Evolutionary conservation across 1,140 invertebrate species (phyloP).

Genomic region (Dendrolimus kikuchii): DNA sequence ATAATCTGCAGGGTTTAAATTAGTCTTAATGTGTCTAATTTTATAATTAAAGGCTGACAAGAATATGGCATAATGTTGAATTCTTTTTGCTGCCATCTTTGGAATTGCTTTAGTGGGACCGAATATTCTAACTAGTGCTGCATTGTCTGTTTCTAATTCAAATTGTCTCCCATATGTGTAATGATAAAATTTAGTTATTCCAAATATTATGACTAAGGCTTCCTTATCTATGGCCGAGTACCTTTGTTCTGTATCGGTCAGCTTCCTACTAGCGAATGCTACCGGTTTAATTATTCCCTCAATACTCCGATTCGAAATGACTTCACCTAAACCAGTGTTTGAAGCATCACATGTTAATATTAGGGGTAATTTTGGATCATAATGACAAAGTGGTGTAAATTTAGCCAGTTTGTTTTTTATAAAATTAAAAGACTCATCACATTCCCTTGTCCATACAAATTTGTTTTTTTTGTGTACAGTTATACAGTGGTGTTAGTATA

Average conservation of each 20-base stretch:
- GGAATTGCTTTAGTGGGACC: slow-evolving; percentile 21
- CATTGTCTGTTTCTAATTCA: slow-evolving; percentile 25
- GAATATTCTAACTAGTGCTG: slow-evolving; percentile 22
- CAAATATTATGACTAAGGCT: slow-evolving; percentile 22
- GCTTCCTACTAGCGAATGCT: slow-evolving; percentile 6
- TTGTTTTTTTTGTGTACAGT: slow-evolving; percentile 17
- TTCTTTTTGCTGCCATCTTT: slow-evolving; percentile 22
- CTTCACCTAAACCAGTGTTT: too few relatives aligned
- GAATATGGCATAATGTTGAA: slow-evolving; percentile 26
- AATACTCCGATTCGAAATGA: too few relatives aligned
- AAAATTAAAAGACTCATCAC: slow-evolving; percentile 8
- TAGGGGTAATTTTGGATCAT: neutral
- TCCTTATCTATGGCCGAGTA: slow-evolving; percentile 17
- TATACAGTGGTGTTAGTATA: slow-evolving; percentile 17
- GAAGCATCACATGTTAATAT: neutral
- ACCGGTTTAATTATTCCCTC: too few relatives aligned
- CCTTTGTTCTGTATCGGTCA: slow-evolving; percentile 12
- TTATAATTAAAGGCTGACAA: slow-evolving; percentile 9
- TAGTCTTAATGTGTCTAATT: slow-evolving; percentile 19
- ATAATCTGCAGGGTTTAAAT: slow-evolving; percentile 19
- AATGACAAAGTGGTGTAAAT: neutral
- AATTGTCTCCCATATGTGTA: slow-evolving; percentile 15
- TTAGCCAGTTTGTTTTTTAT: slow-evolving; percentile 7
- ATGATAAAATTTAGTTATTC: slow-evolving; percentile 24
- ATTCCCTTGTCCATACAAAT: slow-evolving; percentile 16